A percentile compares a stretch with the other conserved stretches of the same genome.
Conservation (phyloP, 1,140 invertebrate species). For the Atopsyche davidsoni region DNA sequence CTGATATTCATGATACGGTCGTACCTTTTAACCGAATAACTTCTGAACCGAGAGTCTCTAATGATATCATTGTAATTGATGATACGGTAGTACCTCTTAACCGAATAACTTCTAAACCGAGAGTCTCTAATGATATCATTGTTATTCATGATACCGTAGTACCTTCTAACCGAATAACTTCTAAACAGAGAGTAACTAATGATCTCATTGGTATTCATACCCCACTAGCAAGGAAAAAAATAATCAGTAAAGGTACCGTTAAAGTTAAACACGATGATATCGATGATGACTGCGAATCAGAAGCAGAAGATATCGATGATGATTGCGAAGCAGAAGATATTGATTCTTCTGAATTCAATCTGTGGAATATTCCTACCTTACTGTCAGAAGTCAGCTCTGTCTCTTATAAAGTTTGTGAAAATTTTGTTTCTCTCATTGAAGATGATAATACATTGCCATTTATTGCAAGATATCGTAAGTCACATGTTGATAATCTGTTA, state of each 20-base stretch:
- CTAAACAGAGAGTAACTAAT: too few species aligned
- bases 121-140: too few species aligned
- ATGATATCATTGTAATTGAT: too few species aligned
- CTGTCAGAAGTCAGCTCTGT: conserved; percentile 38
- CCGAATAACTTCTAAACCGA: too few species aligned
- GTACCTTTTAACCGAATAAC: too few species aligned
- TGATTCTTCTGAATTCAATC: conserved; percentile 20
- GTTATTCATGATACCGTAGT: too few species aligned
- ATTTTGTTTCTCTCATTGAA: conserved; percentile 39
- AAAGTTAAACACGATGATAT: conserved; percentile 3
- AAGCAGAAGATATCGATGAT: background rate
- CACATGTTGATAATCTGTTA: conserved; percentile 39
- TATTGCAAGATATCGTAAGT: conserved; percentile 46
- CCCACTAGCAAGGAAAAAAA: conserved; percentile 4
- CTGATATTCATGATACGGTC: too few species aligned
- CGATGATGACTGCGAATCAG: background rate
- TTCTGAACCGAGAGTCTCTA: too few species aligned
- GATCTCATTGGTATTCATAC: too few species aligned
- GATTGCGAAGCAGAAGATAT: conserved; percentile 19
- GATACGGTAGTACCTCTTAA: too few species aligned
- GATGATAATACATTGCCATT: conserved; percentile 47
- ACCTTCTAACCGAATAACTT: too few species aligned
- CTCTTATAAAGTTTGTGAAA: conserved; percentile 34
- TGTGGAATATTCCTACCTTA: conserved; percentile 39
- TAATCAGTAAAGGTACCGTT: conserved; percentile 1